Percentiles rank a stretch among this genome's conserved stretches.
phyloP scores from a whole-genome alignment of 2,888 invertebrate genomes.

The Diogma glabrata region DNA sequence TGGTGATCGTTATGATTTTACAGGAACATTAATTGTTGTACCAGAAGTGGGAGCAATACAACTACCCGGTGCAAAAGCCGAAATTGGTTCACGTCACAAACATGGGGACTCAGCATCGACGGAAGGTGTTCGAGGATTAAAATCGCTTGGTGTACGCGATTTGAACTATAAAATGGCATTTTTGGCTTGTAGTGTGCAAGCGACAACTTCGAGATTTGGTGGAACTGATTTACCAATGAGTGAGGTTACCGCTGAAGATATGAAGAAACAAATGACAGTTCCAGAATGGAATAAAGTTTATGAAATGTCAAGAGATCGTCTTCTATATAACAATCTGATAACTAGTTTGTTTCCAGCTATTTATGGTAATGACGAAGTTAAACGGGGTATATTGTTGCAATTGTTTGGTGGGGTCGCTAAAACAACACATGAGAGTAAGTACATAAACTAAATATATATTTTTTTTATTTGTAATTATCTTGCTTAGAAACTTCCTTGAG shows the following conservation, averaged over 20 bases:
- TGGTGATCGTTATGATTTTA: conserved; percentile 79
- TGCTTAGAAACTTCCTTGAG: conserved; percentile 67
- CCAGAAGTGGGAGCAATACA: conserved; percentile 87
- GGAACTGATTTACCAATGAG: conserved; percentile 73
- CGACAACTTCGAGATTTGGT: conserved; percentile 79
- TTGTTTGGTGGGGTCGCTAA: conserved; percentile 96
- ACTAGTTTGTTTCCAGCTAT: conserved; percentile 90
- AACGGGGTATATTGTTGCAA: conserved; percentile 83
- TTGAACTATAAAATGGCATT: conserved; percentile 80
- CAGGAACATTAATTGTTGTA: conserved; percentile 91
- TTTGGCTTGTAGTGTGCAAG: conserved; percentile 82
- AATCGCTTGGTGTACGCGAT: conserved; percentile 75
- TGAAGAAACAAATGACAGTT: conserved; percentile 89
- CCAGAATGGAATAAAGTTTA: conserved; percentile 91
- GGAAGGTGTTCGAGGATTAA: conserved; percentile 74
- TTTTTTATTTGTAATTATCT: conserved; percentile 8
- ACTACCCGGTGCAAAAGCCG: conserved; percentile 76
- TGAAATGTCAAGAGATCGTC: conserved; percentile 91
- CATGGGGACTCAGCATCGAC: conserved; percentile 60
- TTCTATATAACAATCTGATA: conserved; percentile 82
- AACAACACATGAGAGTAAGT: conserved; percentile 67
- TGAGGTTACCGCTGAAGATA: conserved; percentile 80
- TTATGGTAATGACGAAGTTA: conserved; percentile 95
- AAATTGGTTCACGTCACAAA: conserved; percentile 62
- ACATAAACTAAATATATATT: conserved; percentile 1